phyloP scores from a whole-genome alignment of 2,113 vertebrate genomes.

The Cyanoliseus patagonus region DNA sequence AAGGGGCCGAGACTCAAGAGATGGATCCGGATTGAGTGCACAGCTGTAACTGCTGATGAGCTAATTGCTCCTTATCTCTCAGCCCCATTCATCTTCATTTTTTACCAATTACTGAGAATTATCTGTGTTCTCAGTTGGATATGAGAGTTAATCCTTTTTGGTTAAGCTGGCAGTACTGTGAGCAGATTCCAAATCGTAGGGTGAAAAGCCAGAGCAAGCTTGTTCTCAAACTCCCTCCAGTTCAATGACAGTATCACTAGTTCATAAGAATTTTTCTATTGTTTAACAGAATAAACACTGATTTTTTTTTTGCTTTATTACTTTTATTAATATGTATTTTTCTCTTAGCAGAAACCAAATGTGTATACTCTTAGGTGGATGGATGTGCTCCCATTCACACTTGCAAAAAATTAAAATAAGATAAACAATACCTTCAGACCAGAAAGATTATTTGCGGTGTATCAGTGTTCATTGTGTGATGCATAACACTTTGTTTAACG shows the following conservation, averaged over 20 bases:
- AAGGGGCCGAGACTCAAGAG: slow-evolving; percentile 95
- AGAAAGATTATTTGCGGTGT: background rate
- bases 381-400: background rate
- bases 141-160: slow-evolving; percentile 99
- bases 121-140: slow-evolving; percentile 99
- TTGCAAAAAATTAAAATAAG: slow-evolving; percentile 19
- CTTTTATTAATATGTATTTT: slow-evolving; percentile 5
- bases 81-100: slow-evolving; percentile 99
- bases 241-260: slow-evolving; percentile 81
- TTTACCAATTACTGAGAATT: slow-evolving; percentile 99
- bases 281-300: slow-evolving; percentile 65
- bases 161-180: slow-evolving; percentile 99
- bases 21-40: slow-evolving; percentile 97
- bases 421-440: background rate
- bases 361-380: background rate
- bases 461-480: background rate
- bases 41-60: slow-evolving; percentile 99
- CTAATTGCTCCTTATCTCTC: slow-evolving; percentile 99
- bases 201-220: slow-evolving; percentile 86
- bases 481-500: background rate
- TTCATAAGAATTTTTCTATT: slow-evolving; percentile 74
- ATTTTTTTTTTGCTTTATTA: background rate
- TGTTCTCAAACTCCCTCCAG: slow-evolving; percentile 85
- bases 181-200: slow-evolving; percentile 95
- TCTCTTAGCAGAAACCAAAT: background rate